Percentiles rank a stretch among this genome's conserved stretches.
Conservation (phyloP, 2,888 invertebrate genomes). For the Baccha elongata region DNA sequence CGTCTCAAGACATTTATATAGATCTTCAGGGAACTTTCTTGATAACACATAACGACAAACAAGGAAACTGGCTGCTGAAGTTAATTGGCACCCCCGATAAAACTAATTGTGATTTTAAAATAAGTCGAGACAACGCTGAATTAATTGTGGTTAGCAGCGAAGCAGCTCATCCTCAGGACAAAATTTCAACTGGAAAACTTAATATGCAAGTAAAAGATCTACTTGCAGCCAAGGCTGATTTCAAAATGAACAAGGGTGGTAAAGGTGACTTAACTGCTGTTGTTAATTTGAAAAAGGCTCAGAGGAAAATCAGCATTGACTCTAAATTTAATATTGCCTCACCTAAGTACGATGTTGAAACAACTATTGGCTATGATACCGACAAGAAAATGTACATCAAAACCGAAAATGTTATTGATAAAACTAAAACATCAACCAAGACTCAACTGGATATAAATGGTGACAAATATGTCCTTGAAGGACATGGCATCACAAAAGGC, state of each 20-base stretch:
- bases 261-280: constrained; percentile 84
- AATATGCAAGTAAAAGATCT: constrained; percentile 85
- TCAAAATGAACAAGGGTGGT: constrained; percentile 85
- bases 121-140: constrained; percentile 78
- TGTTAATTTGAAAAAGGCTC: constrained; percentile 82
- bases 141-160: constrained; percentile 77
- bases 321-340: constrained; percentile 85
- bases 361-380: constrained; percentile 87
- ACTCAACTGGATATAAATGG: constrained; percentile 83
- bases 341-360: constrained; percentile 85
- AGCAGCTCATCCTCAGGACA: constrained; percentile 79
- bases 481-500: constrained; percentile 76
- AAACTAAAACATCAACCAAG: constrained; percentile 85
- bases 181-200: constrained; percentile 82
- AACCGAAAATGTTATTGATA: constrained; percentile 85
- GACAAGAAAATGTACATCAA: constrained; percentile 86
- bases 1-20: constrained; percentile 78
- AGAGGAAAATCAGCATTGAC: constrained; percentile 85
- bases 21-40: constrained; percentile 78
- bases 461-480: constrained; percentile 82
- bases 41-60: constrained; percentile 77
- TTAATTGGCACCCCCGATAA: constrained; percentile 79
- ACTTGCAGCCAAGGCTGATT: constrained; percentile 86
- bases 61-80: constrained; percentile 77
- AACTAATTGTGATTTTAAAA: constrained; percentile 81